phyloP scores from a whole-genome alignment of 2,888 invertebrate genomes.

The Amphipyra tragopoginis region DNA sequence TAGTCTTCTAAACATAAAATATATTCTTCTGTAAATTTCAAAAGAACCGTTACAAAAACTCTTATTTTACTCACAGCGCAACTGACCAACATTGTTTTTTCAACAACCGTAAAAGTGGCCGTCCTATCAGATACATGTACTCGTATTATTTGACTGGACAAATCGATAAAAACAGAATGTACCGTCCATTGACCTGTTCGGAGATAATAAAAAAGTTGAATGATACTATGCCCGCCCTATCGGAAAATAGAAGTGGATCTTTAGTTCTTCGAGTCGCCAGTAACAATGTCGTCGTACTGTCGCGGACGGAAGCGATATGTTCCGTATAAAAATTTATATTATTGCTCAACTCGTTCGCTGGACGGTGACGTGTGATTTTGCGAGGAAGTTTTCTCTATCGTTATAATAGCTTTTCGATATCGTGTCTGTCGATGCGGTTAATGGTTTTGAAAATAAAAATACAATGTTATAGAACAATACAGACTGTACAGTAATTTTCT shows the following conservation, averaged over 20 bases:
- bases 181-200: conserved; percentile 78
- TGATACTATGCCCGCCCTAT: conserved; percentile 85
- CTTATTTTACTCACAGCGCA: conserved; percentile 17
- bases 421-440: conserved; percentile 15
- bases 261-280: conserved; percentile 80
- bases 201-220: conserved; percentile 88
- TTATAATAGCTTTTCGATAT: conserved; percentile 38
- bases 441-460: conserved; percentile 17
- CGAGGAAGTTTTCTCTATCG: conserved; percentile 6
- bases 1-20: neutral
- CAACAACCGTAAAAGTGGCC: conserved; percentile 40
- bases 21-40: neutral
- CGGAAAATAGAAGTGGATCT: conserved; percentile 86
- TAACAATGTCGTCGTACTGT: conserved; percentile 81
- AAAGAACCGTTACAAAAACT: conserved; percentile 4
- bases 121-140: conserved; percentile 52
- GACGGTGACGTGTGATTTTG: conserved; percentile 44
- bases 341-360: conserved; percentile 47
- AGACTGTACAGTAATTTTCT: neutral
- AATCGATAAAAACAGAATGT: conserved; percentile 63
- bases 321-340: conserved; percentile 54
- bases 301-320: conserved; percentile 63
- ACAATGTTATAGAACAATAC: neutral
- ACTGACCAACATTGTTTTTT: conserved; percentile 43
- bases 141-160: conserved; percentile 65